These are phyloP conservation scores for Brachyhypopomus occidentalis DNA, from an alignment of 2,113 vertebrate species.

Conservation along the genomic window DNA sequence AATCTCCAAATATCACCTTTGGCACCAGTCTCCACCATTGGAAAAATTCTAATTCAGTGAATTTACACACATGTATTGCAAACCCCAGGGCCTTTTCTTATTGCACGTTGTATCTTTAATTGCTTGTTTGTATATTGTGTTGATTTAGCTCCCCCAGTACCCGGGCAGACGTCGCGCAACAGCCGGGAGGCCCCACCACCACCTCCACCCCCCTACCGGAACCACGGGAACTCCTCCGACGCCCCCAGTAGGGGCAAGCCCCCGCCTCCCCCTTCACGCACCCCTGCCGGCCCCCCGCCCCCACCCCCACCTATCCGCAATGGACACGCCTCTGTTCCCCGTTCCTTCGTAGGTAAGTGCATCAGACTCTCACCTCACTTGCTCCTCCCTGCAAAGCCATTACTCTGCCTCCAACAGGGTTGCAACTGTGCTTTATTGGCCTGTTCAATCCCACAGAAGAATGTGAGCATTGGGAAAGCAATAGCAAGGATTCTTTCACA, in stretches of 20 bases:
- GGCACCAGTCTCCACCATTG: too few relatives aligned
- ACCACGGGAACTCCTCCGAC: constrained; percentile 76
- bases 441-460: too few relatives aligned
- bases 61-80: too few relatives aligned
- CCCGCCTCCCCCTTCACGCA: constrained; percentile 82
- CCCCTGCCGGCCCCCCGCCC: constrained; percentile 81
- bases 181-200: constrained; percentile 83
- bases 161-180: constrained; percentile 65
- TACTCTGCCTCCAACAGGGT: too few relatives aligned
- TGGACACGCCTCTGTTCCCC: constrained; percentile 81
- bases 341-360: constrained; percentile 88
- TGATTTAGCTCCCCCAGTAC: constrained; percentile 75
- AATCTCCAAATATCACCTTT: too few relatives aligned
- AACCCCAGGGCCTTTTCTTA: too few relatives aligned
- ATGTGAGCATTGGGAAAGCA: too few relatives aligned
- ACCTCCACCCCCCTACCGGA: constrained; percentile 84
- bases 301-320: constrained; percentile 88
- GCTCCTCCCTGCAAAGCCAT: too few relatives aligned
- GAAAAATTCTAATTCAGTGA: too few relatives aligned
- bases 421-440: too few relatives aligned
- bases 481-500: too few relatives aligned
- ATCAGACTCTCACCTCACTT: neutral
- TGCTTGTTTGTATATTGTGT: neutral
- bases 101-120: neutral
- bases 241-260: constrained; percentile 83